phyloP scores from a whole-genome alignment of 2,113 vertebrate species.

The Cisticola juncidis region DNA sequence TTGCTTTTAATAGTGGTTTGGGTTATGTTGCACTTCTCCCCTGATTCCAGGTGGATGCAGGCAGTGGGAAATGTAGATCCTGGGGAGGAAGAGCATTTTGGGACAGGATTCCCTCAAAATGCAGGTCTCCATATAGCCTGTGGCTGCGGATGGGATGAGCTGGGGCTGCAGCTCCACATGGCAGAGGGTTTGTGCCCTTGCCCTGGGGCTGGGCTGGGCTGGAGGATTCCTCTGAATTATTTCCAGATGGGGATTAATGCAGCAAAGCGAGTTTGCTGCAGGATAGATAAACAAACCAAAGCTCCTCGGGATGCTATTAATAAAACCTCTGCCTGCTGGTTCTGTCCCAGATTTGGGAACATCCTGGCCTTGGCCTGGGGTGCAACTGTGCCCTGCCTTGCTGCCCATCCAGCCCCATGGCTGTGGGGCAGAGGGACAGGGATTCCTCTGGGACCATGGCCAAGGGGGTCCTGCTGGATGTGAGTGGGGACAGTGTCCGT shows the following conservation, averaged over 20 bases:
- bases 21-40: background rate
- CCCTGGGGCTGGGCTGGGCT: background rate
- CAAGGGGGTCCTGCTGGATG: rapidly evolving
- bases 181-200: background rate
- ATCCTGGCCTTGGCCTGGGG: background rate
- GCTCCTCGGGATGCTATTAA: conserved; percentile 46
- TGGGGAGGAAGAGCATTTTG: background rate
- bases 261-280: conserved; percentile 5
- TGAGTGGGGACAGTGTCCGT: background rate
- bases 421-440: background rate
- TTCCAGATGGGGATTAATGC: conserved; percentile 67
- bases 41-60: background rate
- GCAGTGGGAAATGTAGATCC: background rate
- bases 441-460: rapidly evolving
- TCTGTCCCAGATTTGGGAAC: background rate
- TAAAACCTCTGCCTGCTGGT: background rate
- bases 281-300: conserved; percentile 51
- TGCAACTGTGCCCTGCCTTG: background rate
- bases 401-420: background rate
- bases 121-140: background rate
- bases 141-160: background rate
- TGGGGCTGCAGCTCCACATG: background rate
- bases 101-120: background rate
- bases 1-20: background rate
- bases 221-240: conserved; percentile 48